Base-by-base conservation (phyloP, 2,888 invertebrate genomes). In the Spilosoma lubricipeda region DNA sequence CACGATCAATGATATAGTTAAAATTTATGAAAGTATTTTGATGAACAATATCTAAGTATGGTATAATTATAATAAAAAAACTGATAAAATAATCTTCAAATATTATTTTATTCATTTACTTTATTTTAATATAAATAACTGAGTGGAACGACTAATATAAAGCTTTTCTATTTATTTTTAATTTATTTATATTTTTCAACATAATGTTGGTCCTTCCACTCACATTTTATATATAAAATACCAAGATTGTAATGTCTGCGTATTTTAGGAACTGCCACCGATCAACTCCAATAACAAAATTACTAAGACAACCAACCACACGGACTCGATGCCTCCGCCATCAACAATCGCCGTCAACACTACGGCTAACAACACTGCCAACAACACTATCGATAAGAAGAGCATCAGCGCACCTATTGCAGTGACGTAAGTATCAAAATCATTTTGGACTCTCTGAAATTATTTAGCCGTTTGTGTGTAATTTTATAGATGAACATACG, bases 321-420 rank as follows among this genome's bases (percentile, higher is more conserved):
- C 90, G 78, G 92, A 91, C 70, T 82, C 88, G 52, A 83, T 87
- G 72, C 83, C 88, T 8, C 87, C 88, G 30, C 79, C 85, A n/a
- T 70, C 88, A 77, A 81, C 83, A 30, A 80, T 84, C 65, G 80
- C 79, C 80, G 91, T 90, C 87, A 92, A 90, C 85, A 87, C 91
- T 83, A 87, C 92, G 11, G 45, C 63, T 36, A 76, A 76, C 80
- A 86, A 92, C 33, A 86, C 90, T 75, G 87, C 92, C 33, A 93
- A 92, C 85, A 94, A 94, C 77, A 92, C 94, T 79, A 95, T 95
- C 80, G 95, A 95, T 85, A 95, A 96, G 90, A 96, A 95, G 83
- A 94, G 86, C 67, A 95, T 95, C 77, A 95, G 95, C 82, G 95
- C 95, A 30, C 95, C 95, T n/a, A 95, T 95, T 18, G 93, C 96